These are phyloP conservation scores for Schizotus pectinicornis DNA, from an alignment of 2,888 invertebrate genomes.

Conservation along the genomic window DNA sequence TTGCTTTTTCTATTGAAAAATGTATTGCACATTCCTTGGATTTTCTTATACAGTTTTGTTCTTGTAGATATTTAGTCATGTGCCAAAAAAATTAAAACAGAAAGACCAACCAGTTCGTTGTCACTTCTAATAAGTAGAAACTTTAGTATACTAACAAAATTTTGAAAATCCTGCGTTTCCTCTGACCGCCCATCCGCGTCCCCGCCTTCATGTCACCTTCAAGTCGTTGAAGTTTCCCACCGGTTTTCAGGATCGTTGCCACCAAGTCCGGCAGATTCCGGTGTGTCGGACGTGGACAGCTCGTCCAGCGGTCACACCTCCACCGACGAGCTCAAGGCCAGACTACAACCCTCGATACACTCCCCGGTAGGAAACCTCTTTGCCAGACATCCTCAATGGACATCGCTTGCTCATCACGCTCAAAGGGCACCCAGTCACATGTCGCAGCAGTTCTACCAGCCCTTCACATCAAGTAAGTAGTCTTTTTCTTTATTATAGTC, in stretches of 20 bases:
- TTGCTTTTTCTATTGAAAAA: too few species aligned
- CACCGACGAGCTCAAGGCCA: slow-evolving; percentile 84
- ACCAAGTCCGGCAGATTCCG: slow-evolving; percentile 96
- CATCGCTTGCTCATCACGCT: slow-evolving; percentile 41
- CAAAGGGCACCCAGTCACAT: slow-evolving; percentile 44
- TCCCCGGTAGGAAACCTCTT: slow-evolving; percentile 52
- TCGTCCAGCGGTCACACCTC: slow-evolving; percentile 80
- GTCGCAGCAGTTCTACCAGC: slow-evolving; percentile 50
- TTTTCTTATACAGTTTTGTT: too few species aligned
- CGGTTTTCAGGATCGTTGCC: slow-evolving; percentile 83
- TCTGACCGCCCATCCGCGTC: neutral
- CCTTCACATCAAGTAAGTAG: slow-evolving; percentile 50
- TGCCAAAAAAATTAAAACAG: too few species aligned
- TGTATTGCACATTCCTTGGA: too few species aligned
- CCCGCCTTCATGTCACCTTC: neutral
- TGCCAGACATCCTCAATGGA: slow-evolving; percentile 46
- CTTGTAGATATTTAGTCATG: too few species aligned
- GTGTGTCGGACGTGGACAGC: slow-evolving; percentile 96
- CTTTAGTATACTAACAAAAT: neutral
- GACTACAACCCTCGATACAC: slow-evolving; percentile 71
- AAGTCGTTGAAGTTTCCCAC: slow-evolving; percentile 27
- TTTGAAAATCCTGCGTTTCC: neutral
- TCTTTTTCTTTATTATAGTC: neutral
- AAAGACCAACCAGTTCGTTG: too few species aligned
- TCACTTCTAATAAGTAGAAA: neutral